phyloP scores from a whole-genome alignment of 1,140 invertebrate species.

The Oscheius sp. region DNA sequence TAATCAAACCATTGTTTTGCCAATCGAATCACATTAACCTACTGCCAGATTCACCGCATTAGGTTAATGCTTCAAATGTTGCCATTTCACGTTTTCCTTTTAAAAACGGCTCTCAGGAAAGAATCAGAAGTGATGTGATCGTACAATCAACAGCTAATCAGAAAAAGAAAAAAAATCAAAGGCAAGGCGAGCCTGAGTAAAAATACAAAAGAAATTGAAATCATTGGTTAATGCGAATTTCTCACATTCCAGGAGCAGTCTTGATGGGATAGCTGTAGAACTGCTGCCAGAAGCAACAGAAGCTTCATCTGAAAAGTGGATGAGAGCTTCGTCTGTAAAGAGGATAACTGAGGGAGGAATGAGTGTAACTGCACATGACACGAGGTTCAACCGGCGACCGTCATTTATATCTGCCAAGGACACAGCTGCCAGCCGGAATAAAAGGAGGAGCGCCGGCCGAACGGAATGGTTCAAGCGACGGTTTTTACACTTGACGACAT shows the following conservation, averaged over 20 bases:
- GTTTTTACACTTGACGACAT: no score
- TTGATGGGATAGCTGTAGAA: not conserved
- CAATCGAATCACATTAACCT: no score
- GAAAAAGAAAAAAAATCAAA: not conserved
- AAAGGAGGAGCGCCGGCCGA: not conserved
- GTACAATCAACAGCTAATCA: no score
- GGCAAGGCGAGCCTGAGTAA: no score
- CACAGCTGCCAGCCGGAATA: not conserved
- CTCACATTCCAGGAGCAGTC: slow-evolving; percentile 28
- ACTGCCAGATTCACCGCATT: no score
- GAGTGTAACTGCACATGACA: not conserved
- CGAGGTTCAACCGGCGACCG: not conserved
- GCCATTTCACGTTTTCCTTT: no score
- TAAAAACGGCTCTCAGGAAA: no score
- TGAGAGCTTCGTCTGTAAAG: not conserved
- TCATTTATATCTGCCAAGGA: slow-evolving; percentile 9
- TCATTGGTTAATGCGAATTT: not conserved
- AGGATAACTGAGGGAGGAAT: not conserved
- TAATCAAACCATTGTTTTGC: no score
- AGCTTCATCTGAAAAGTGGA: not conserved
- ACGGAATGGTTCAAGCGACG: not conserved
- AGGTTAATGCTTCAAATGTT: no score
- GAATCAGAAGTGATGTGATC: no score
- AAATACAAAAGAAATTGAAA: not conserved
- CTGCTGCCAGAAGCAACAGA: not conserved